Conservation (phyloP, 2,113 vertebrate genomes). For the Mixornis gularis region DNA sequence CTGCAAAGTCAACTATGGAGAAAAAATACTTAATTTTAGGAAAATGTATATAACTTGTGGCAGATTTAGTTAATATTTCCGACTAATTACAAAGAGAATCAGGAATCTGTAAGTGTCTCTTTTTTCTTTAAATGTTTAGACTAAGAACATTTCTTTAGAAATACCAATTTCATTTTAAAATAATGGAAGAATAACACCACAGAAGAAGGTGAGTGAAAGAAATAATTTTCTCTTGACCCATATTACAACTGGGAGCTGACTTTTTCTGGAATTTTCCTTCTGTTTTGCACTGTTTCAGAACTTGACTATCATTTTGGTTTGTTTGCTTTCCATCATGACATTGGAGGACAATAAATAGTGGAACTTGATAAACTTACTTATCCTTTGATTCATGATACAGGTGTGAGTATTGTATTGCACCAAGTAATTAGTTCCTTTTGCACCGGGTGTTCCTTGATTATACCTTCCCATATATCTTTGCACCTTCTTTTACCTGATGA, state of each 20-base stretch:
- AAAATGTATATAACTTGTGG: not conserved
- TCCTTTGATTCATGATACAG: not conserved
- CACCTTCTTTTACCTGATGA: too few relatives aligned
- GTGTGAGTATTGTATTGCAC: too few relatives aligned
- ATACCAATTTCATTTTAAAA: not conserved
- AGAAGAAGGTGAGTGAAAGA: fast-evolving
- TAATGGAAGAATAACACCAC: not conserved
- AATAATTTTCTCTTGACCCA: not conserved
- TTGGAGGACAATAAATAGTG: not conserved
- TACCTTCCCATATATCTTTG: too few relatives aligned
- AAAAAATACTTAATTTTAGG: not conserved
- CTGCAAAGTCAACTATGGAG: not conserved
- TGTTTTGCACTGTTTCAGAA: not conserved
- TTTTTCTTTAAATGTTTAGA: not conserved
- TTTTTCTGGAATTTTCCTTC: not conserved
- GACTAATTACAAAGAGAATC: not conserved
- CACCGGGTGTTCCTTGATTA: too few relatives aligned
- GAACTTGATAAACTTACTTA: not conserved
- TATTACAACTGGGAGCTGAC: not conserved
- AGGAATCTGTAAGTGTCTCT: not conserved
- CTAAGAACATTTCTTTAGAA: not conserved
- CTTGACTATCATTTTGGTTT: not conserved
- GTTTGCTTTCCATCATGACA: not conserved
- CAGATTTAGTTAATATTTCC: not conserved
- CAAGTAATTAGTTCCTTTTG: too few relatives aligned